These are phyloP conservation scores for Alcedo quadribrachys DNA, from an alignment of 2,797 vertebrate genomes.

Conservation along the genomic window DNA sequence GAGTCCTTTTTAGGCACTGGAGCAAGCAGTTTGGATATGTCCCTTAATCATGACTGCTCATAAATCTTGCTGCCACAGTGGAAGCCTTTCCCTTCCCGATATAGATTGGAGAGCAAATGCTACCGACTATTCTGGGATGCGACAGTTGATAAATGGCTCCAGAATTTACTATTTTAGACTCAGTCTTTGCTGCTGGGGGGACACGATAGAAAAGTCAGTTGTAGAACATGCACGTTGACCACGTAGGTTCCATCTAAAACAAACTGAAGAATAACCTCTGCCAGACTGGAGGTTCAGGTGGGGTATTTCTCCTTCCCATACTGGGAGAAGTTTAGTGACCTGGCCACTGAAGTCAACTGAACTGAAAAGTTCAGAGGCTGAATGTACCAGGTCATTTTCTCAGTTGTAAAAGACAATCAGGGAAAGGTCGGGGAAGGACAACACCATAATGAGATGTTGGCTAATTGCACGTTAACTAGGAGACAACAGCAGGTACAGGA, in stretches of 20 bases:
- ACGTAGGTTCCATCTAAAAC: neutral
- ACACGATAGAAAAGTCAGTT: neutral
- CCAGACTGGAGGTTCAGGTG: neutral
- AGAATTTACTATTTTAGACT: slow-evolving; percentile 45
- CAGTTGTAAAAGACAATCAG: neutral
- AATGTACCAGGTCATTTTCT: neutral
- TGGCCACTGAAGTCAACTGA: neutral
- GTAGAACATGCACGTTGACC: neutral
- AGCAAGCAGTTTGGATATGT: neutral
- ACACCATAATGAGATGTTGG: neutral
- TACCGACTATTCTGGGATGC: slow-evolving; percentile 32
- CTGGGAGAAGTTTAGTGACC: neutral
- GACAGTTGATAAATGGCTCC: slow-evolving; percentile 36
- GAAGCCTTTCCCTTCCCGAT: slow-evolving; percentile 54
- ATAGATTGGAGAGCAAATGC: slow-evolving; percentile 54
- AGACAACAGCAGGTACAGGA: neutral
- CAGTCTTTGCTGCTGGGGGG: neutral
- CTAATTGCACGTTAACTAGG: neutral
- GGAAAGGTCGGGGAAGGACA: neutral
- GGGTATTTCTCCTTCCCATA: neutral
- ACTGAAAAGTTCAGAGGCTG: neutral
- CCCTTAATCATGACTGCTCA: neutral
- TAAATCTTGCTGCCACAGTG: slow-evolving; percentile 35
- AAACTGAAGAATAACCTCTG: neutral
- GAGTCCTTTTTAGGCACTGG: slow-evolving; percentile 28